Conservation (phyloP, 2,888 invertebrate genomes). For the Meiosimyza decipiens region DNA sequence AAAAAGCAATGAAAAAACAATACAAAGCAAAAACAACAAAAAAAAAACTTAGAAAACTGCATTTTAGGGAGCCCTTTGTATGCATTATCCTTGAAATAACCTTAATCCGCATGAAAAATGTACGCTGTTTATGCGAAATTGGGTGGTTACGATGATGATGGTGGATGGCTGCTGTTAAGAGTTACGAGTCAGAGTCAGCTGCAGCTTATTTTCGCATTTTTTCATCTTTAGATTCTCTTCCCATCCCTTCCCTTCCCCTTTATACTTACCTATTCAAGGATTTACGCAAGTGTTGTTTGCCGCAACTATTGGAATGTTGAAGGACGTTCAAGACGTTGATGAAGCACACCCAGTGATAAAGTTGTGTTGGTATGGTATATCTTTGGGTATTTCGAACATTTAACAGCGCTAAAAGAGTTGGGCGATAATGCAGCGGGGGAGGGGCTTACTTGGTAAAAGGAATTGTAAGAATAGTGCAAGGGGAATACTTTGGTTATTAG, state of each 20-base stretch:
- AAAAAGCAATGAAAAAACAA: constrained; percentile 6
- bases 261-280: neutral
- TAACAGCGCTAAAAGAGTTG: neutral
- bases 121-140: neutral
- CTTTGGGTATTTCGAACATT: constrained; percentile 14
- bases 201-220: constrained; percentile 37
- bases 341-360: constrained; percentile 20
- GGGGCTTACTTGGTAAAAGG: neutral
- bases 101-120: constrained; percentile 56
- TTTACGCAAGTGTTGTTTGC: neutral
- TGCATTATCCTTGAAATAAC: constrained; percentile 63
- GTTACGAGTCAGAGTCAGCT: constrained; percentile 29
- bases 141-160: too few relatives aligned
- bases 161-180: too few relatives aligned
- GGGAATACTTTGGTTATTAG: neutral
- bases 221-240: too few relatives aligned
- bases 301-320: neutral
- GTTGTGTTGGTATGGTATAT: constrained; percentile 21
- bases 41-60: neutral
- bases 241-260: neutral
- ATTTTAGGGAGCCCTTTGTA: constrained; percentile 30
- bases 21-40: neutral
- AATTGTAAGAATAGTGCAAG: neutral
- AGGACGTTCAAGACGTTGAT: constrained; percentile 28
- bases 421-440: neutral